These are phyloP conservation scores for Macrotrachela quadricornifera DNA, from an alignment of 1,140 invertebrate genomes.

Conservation along the genomic window DNA sequence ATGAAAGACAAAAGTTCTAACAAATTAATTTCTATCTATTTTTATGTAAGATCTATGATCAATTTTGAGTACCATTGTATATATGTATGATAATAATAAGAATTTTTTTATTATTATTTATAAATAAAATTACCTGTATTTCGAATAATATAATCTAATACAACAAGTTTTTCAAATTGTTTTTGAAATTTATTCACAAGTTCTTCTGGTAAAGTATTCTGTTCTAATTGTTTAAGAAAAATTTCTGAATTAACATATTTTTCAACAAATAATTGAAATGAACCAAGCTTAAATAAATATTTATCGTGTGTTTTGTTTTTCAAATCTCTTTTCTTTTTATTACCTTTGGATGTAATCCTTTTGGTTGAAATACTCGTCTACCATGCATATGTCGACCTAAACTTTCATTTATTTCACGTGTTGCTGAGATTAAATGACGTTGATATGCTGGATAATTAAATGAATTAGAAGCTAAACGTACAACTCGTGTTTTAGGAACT, in stretches of 20 bases:
- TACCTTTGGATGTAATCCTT: too few relatives aligned
- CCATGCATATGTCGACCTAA: too few relatives aligned
- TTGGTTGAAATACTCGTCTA: too few relatives aligned
- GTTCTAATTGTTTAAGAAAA: slow-evolving; percentile 78
- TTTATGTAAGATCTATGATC: slow-evolving; percentile 78
- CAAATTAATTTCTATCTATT: too few relatives aligned
- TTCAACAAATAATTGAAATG: slow-evolving; percentile 88
- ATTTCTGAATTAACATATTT: slow-evolving; percentile 90
- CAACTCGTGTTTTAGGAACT: slow-evolving; percentile 71
- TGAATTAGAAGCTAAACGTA: slow-evolving; percentile 81
- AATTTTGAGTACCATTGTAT: slow-evolving; percentile 9
- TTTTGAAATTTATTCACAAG: slow-evolving; percentile 48
- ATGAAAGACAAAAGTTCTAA: too few relatives aligned
- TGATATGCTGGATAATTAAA: slow-evolving; percentile 69
- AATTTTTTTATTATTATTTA: too few relatives aligned
- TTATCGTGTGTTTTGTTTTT: background rate
- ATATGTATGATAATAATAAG: background rate
- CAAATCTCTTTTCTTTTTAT: background rate
- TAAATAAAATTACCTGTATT: slow-evolving; percentile 51
- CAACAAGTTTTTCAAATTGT: slow-evolving; percentile 82
- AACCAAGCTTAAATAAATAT: slow-evolving; percentile 46
- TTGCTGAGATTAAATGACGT: too few relatives aligned
- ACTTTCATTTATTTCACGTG: too few relatives aligned
- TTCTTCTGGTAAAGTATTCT: slow-evolving; percentile 48
- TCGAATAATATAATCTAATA: slow-evolving; percentile 93